Evolutionary conservation across 2,113 vertebrate species (phyloP), one percentile per base, ranked within the genome.

Genomic region (Dissostichus mawsoni): DNA sequence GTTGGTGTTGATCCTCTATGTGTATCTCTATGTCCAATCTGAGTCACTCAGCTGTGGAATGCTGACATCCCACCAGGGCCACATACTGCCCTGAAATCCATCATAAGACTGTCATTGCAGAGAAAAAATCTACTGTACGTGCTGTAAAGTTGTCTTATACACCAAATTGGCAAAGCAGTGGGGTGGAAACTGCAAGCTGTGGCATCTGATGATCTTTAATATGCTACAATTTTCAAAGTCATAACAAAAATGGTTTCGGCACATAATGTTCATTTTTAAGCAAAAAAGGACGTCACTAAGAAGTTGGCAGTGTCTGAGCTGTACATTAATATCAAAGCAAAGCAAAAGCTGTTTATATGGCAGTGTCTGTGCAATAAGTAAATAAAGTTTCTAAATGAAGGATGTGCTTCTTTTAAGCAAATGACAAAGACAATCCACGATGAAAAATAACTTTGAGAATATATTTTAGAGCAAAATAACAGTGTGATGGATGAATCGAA

Each of bases 1-100:
- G 29, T 7, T 68, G 48, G 33, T 58, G 80, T 57, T 55, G 47
- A 41, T 41, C 36, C 36, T 41, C 47, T 79, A 41, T 45, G 74
- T 66, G 72, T 69, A 51, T 74, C 61, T 74, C 61, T 72, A 51
- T 67, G 72, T 84, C 78, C 73, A 23, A 76, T 53, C 63, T 29
- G 55, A 84, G 81, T 51, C 77, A n/a, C 66, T 74, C 10, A 59
- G 45, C 65, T 36, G 4, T 3, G 18, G 78, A 79, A 75, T 84
- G 79, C 51, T 68, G 78, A 70, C 74, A 71, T 77, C 5, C 5
- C 5, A 56, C 81, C 70, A 59, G 69, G 53, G 68, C 33, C 33
- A 81, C 83, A 81, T n/a, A 36, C 61, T 2, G 81, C 66, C 62
- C 50, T 5, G 14, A 78, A 71, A 76, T 59, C 17, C 56, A 74